Evolutionary conservation across 2,888 invertebrate genomes (phyloP).

Genomic region (Tholera decimalis): DNA sequence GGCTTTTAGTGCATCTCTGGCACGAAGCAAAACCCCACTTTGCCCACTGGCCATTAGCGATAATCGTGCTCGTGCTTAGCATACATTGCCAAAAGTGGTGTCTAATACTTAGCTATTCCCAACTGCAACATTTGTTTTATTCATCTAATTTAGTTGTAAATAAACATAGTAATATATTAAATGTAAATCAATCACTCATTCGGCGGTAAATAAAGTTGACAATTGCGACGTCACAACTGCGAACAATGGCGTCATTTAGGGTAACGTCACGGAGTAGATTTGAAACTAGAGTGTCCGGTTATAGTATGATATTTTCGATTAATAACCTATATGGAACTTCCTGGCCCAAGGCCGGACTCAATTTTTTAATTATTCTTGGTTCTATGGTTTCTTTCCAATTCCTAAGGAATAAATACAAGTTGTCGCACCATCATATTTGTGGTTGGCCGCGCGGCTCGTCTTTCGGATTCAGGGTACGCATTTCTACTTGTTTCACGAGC

Average conservation of each 20-base stretch:
- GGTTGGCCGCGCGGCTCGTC: too few relatives aligned
- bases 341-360: too few relatives aligned
- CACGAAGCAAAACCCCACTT: conserved; percentile 17
- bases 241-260: conserved; percentile 20
- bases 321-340: neutral
- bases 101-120: neutral
- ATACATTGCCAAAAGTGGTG: conserved; percentile 26
- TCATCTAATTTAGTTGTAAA: conserved; percentile 7
- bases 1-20: conserved; percentile 39
- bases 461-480: too few relatives aligned
- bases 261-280: conserved; percentile 14
- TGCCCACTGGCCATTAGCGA: conserved; percentile 3
- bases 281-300: conserved; percentile 1
- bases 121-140: conserved; percentile 3
- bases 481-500: too few relatives aligned
- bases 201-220: conserved; percentile 19
- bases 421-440: too few relatives aligned
- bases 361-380: too few relatives aligned
- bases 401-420: too few relatives aligned
- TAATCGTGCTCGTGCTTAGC: neutral
- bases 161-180: conserved; percentile 2
- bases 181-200: conserved; percentile 23
- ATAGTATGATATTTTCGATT: neutral
- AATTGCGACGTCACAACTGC: conserved; percentile 26
- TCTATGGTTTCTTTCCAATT: too few relatives aligned